These are phyloP conservation scores for Alfaro cultratus DNA, from an alignment of 2,797 vertebrate species.

Conservation along the genomic window DNA sequence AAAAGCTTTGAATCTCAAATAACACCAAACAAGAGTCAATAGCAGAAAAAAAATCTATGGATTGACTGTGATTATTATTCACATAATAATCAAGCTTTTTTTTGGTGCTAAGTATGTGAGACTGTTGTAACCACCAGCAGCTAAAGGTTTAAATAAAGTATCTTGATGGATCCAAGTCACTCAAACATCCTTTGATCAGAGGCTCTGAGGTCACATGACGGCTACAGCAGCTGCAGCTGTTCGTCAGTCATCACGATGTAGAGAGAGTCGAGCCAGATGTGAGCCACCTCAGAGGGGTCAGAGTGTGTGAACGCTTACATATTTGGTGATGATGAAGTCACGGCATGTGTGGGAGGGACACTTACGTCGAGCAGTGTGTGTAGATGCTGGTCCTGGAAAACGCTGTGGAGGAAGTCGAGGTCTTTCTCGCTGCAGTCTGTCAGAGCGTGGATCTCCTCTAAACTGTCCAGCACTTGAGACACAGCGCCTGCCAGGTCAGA, in stretches of 20 bases:
- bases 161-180: background rate
- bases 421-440: conserved; percentile 90
- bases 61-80: too few relatives aligned
- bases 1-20: too few relatives aligned
- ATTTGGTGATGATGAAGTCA: background rate
- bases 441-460: conserved; percentile 98
- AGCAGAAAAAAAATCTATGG: too few relatives aligned
- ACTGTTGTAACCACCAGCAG: background rate
- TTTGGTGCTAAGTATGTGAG: too few relatives aligned
- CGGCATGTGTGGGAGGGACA: background rate
- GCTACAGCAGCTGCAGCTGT: background rate
- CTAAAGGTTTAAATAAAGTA: background rate
- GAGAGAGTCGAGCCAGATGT: background rate
- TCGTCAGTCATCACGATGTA: background rate
- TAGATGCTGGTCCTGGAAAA: conserved; percentile 99
- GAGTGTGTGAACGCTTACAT: background rate
- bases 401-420: conserved; percentile 98
- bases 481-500: conserved; percentile 86
- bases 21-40: too few relatives aligned
- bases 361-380: conserved; percentile 95
- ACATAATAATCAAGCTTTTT: too few relatives aligned
- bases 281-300: background rate
- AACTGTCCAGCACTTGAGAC: conserved; percentile 97
- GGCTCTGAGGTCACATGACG: background rate
- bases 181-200: background rate